Base-by-base conservation (phyloP, 2,888 invertebrate genomes). In the Conus canariensis region DNA sequence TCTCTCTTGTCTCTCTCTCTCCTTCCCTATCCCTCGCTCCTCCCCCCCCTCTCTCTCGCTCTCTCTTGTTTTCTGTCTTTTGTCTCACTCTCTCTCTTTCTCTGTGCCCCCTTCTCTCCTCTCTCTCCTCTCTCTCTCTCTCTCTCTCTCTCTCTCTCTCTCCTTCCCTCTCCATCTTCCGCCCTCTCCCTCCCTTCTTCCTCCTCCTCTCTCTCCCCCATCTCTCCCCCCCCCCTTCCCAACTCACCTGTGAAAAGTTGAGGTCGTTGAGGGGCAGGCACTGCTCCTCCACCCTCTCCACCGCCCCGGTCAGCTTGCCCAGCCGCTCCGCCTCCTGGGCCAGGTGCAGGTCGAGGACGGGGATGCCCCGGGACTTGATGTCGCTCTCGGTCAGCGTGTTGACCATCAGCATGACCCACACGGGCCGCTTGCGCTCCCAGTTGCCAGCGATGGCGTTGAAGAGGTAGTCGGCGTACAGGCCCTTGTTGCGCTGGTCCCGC, bases 351-450 rank as follows among this genome's bases (percentile, higher is more conserved):
- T 97, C 97, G 90, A 97, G 94, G 85, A 97, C 97, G 10, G 97
- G 97, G 89, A 96, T 96, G 85, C 96, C 96, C 87, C 96, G 94
- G 88, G 96, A 95, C 92, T 95, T 95, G 70, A 97, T 95, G 93
- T 96, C 96, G 91, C 95, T 95, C 93, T 97, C 97, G 25, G 97
- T 97, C 93, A 97, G 94, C 56, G 97, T 97, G 94, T 97, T 97
- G 85, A 97, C 95, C 96, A 97, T 96, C 90, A 97, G 94, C 96
- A 97, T 96, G 88, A 97, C 96, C 97, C 97, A 97, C 70, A 97
- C 96, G 1, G 97, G 97, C 74, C 97, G 94, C 94, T 97, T 97
- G 67, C 96, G 94, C 91, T 97, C 96, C 97, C 97, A 97, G 94
- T 97, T 96, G 56, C 96, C 97, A 64, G 97, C 96, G 77, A 97